Evolutionary conservation across 2,888 invertebrate genomes (phyloP).

Genomic region (Rhagonycha lutea): DNA sequence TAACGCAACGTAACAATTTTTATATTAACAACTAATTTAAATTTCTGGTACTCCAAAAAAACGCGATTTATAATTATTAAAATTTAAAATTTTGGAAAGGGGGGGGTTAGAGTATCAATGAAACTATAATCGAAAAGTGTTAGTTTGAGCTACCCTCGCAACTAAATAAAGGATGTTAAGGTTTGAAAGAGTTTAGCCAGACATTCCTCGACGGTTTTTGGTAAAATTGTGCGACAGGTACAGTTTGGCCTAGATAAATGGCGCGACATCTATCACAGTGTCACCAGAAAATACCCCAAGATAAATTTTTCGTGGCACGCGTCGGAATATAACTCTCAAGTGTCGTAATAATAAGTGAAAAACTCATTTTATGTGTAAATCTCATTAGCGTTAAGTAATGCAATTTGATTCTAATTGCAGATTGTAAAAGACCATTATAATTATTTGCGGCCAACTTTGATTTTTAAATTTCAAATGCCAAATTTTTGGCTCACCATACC

Average conservation of each 20-base stretch:
- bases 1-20: too few relatives aligned
- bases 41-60: too few relatives aligned
- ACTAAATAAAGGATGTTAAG: too few relatives aligned
- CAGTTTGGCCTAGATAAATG: not conserved
- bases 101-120: too few relatives aligned
- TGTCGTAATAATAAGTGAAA: slow-evolving; percentile 6
- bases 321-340: slow-evolving; percentile 1
- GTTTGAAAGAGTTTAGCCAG: not conserved
- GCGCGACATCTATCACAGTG: not conserved
- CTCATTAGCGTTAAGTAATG: slow-evolving; percentile 25
- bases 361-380: slow-evolving; percentile 20
- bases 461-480: slow-evolving; percentile 55
- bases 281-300: not conserved
- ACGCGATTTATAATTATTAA: too few relatives aligned
- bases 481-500: slow-evolving; percentile 52
- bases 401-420: slow-evolving; percentile 29
- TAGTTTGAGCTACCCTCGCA: not conserved
- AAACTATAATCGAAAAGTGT: too few relatives aligned
- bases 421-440: slow-evolving; percentile 22
- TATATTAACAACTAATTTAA: too few relatives aligned
- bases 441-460: slow-evolving; percentile 35
- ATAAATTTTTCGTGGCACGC: not conserved
- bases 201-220: not conserved
- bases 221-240: not conserved
- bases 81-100: too few relatives aligned